Evolutionary conservation across 2,797 vertebrate genomes (phyloP).

Genomic region (Sparidentex hasta): DNA sequence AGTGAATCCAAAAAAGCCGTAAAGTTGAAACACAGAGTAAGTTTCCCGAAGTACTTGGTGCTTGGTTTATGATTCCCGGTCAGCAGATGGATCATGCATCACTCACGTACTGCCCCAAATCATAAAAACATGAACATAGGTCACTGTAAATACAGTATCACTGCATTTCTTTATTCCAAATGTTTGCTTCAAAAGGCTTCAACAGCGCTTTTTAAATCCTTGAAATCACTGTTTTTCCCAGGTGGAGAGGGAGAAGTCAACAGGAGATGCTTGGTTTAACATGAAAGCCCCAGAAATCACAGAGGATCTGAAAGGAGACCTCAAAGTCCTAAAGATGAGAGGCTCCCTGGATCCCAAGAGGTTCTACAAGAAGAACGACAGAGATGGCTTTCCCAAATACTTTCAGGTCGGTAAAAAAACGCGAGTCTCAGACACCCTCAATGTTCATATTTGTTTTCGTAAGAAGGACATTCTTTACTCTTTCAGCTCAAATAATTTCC

Average conservation of each 20-base stretch:
- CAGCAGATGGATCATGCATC: too few species aligned
- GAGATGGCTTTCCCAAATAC: conserved; percentile 95
- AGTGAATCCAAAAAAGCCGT: conserved; percentile 88
- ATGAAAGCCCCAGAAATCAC: conserved; percentile 98
- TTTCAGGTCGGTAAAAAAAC: conserved; percentile 89
- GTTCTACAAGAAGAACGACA: conserved; percentile 98
- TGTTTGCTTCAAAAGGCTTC: background rate
- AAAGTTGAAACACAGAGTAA: conserved; percentile 91
- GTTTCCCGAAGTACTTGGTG: background rate
- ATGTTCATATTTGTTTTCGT: background rate
- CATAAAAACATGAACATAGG: background rate
- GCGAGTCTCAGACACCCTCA: background rate
- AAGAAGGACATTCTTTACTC: background rate
- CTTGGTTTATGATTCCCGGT: background rate
- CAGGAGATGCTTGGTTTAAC: conserved; percentile 94
- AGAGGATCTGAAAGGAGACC: conserved; percentile 92
- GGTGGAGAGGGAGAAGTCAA: conserved; percentile 90
- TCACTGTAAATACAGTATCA: background rate
- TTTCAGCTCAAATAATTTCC: too few species aligned
- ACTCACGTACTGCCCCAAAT: background rate
- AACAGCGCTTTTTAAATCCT: background rate
- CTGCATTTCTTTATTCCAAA: background rate
- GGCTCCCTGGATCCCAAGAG: conserved; percentile 93
- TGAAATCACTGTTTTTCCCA: conserved; percentile 56
- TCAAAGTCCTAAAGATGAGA: conserved; percentile 94